phyloP scores from a whole-genome alignment of 1,140 invertebrate genomes.

The Drosophila baimaii region DNA sequence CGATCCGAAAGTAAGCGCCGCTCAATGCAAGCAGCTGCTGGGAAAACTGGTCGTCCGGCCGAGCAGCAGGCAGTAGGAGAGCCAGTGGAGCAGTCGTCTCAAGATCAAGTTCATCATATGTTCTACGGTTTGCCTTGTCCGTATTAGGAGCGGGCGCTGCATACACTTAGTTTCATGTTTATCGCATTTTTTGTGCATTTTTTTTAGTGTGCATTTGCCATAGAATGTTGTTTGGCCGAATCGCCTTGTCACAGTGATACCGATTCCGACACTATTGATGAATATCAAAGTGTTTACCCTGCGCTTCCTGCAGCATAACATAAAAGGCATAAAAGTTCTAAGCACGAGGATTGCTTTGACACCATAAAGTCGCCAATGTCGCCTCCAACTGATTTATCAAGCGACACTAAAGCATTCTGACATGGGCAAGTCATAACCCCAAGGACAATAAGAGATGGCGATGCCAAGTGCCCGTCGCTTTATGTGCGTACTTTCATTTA shows the following conservation, averaged over 20 bases:
- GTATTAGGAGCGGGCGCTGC: constrained; percentile 61
- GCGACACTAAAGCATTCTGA: constrained; percentile 61
- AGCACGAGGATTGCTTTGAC: constrained; percentile 22
- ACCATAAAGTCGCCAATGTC: constrained; percentile 59
- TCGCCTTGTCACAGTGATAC: constrained; percentile 47
- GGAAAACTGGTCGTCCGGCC: constrained; percentile 69
- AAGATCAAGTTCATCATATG: constrained; percentile 78
- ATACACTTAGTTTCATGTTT: constrained; percentile 49
- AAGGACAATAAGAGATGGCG: constrained; percentile 59
- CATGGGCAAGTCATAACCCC: constrained; percentile 52
- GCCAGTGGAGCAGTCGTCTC: constrained; percentile 55
- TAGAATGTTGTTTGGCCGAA: constrained; percentile 51
- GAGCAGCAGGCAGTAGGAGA: constrained; percentile 29
- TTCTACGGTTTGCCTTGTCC: constrained; percentile 65
- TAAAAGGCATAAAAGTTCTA: constrained; percentile 3
- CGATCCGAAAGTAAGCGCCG: constrained; percentile 68
- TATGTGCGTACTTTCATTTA: constrained; percentile 71
- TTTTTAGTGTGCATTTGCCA: constrained; percentile 32
- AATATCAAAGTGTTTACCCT: constrained; percentile 39
- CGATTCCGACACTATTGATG: constrained; percentile 14
- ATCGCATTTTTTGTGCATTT: constrained; percentile 37
- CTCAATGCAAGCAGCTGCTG: constrained; percentile 70
- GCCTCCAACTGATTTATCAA: constrained; percentile 70
- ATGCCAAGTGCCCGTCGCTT: constrained; percentile 47
- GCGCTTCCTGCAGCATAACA: constrained; percentile 60